Evolutionary conservation across 2,113 vertebrate species (phyloP).

Genomic region (Galeopterus variegatus): DNA sequence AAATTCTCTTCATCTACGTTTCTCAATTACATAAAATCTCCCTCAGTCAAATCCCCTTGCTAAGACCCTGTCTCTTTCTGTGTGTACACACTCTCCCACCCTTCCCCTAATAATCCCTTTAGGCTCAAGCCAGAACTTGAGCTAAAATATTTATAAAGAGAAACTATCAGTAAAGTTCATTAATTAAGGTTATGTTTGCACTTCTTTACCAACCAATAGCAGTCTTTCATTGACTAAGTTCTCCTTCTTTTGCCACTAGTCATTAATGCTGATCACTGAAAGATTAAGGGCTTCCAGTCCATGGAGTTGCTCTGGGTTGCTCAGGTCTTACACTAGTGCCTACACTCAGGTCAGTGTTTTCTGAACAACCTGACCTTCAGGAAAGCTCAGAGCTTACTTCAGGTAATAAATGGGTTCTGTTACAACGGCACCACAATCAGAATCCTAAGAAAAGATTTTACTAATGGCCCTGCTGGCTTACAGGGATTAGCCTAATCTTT

Average conservation of each 20-base stretch:
- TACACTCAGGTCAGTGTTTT: not conserved
- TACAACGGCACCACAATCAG: not conserved
- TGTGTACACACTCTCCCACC: not conserved
- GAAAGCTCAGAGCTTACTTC: not conserved
- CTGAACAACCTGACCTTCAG: not conserved
- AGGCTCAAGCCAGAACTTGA: not conserved
- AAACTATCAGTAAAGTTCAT: slow-evolving; percentile 50
- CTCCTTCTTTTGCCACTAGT: not conserved
- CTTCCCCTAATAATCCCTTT: not conserved
- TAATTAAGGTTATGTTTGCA: slow-evolving; percentile 38
- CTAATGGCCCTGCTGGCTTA: not conserved
- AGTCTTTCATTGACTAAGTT: slow-evolving; percentile 27
- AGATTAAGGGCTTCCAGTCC: not conserved
- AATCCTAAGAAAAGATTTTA: slow-evolving; percentile 9
- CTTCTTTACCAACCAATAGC: not conserved
- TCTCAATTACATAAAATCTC: not conserved
- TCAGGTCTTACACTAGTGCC: not conserved
- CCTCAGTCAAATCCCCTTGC: not conserved
- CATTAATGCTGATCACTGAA: not conserved
- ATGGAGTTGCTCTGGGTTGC: rapidly evolving
- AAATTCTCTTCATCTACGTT: not conserved
- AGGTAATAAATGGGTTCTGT: not conserved
- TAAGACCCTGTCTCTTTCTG: not conserved
- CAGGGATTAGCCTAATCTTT: slow-evolving; percentile 13
- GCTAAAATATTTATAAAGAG: slow-evolving; percentile 61